phyloP scores from a whole-genome alignment of 2,888 invertebrate species.

The Atethmia centrago region DNA sequence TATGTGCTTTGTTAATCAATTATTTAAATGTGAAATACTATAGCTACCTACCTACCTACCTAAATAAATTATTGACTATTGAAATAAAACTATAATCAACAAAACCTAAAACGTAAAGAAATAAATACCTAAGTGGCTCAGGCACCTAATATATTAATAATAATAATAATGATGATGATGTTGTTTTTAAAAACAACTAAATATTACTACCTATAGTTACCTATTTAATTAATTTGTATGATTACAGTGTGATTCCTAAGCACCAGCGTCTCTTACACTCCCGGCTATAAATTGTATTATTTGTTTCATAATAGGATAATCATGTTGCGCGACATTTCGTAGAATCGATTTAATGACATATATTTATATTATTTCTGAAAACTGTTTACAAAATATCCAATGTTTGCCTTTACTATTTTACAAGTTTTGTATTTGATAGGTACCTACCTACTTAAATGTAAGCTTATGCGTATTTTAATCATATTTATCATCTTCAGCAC shows the following conservation, averaged over 20 bases:
- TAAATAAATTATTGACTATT: not conserved
- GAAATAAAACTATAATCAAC: not conserved
- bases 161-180: not conserved
- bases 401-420: not conserved
- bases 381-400: not conserved
- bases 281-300: not conserved
- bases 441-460: not conserved
- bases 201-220: not conserved
- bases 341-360: not conserved
- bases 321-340: not conserved
- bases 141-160: not conserved
- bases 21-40: not conserved
- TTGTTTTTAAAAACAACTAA: not conserved
- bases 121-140: not conserved
- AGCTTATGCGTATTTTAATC: not conserved
- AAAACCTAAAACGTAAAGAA: not conserved
- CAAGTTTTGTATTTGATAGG: not conserved
- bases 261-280: not conserved
- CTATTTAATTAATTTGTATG: not conserved
- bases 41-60: accelerated
- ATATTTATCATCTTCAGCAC: not conserved
- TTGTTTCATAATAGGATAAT: not conserved
- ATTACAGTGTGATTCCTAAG: not conserved
- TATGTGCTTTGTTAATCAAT: not conserved
- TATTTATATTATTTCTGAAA: not conserved